These are phyloP conservation scores for Taenaris catops DNA, from an alignment of 2,888 invertebrate species.

Conservation along the genomic window DNA sequence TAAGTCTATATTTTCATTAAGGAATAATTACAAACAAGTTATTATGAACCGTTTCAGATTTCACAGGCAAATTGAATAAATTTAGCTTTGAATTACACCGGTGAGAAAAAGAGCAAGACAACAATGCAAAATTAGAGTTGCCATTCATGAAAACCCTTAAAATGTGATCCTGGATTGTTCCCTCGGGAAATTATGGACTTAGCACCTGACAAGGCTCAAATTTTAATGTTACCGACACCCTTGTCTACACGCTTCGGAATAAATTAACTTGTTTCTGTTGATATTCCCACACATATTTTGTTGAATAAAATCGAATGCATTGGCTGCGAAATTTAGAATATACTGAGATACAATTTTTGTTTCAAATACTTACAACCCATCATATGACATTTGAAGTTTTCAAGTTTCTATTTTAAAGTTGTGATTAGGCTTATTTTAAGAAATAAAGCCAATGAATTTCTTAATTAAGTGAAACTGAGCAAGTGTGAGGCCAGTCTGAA, in stretches of 20 bases:
- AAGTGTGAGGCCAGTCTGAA: too few species aligned
- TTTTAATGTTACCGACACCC: slow-evolving; percentile 62
- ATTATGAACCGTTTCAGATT: slow-evolving; percentile 33
- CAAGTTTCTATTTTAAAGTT: too few species aligned
- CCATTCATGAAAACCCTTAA: slow-evolving; percentile 72
- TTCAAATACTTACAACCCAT: too few species aligned
- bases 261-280: slow-evolving; percentile 51
- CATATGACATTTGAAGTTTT: too few species aligned
- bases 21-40: too few species aligned
- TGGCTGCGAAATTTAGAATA: too few species aligned
- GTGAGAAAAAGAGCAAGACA: slow-evolving; percentile 37
- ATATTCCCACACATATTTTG: slow-evolving; percentile 14
- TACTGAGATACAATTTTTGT: too few species aligned
- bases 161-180: slow-evolving; percentile 68
- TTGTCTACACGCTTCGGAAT: slow-evolving; percentile 51
- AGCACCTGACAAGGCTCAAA: slow-evolving; percentile 77
- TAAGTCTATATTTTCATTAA: too few species aligned
- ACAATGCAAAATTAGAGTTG: slow-evolving; percentile 60
- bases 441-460: too few species aligned
- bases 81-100: slow-evolving; percentile 24
- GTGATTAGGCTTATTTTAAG: too few species aligned
- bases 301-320: too few species aligned
- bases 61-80: slow-evolving; percentile 39
- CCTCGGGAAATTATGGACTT: slow-evolving; percentile 78
- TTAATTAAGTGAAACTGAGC: too few species aligned